phyloP scores from a whole-genome alignment of 2,797 vertebrate species.

The Harpagifer antarcticus region DNA sequence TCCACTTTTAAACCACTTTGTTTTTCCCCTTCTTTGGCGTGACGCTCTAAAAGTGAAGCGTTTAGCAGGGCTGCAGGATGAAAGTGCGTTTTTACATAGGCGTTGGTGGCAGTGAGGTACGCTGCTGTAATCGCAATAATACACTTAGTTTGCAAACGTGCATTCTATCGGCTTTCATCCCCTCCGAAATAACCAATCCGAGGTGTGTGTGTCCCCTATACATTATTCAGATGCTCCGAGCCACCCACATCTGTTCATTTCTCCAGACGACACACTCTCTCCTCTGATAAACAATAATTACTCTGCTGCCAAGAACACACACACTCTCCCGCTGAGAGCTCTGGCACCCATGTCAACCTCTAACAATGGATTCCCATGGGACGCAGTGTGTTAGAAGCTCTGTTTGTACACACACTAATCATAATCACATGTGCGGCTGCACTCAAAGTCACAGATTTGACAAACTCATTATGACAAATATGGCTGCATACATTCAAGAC shows the following conservation, averaged over 20 bases:
- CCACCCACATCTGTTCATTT: constrained; percentile 62
- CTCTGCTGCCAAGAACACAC: constrained; percentile 43
- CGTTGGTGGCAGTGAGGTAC: neutral
- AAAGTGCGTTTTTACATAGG: neutral
- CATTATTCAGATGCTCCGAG: constrained; percentile 61
- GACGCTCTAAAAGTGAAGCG: constrained; percentile 27
- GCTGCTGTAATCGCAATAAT: constrained; percentile 21
- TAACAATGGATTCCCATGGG: constrained; percentile 48
- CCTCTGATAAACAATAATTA: constrained; percentile 58
- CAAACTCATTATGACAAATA: constrained; percentile 6
- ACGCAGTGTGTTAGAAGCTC: constrained; percentile 14
- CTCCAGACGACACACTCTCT: constrained; percentile 28
- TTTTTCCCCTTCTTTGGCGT: constrained; percentile 1
- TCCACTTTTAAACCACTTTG: constrained; percentile 16
- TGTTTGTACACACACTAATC: constrained; percentile 33
- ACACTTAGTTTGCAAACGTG: constrained; percentile 19
- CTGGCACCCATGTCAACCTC: constrained; percentile 39
- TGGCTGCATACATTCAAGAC: neutral
- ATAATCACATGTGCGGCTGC: constrained; percentile 37
- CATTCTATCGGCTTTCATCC: constrained; percentile 39
- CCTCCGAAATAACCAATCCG: constrained; percentile 13
- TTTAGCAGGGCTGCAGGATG: constrained; percentile 16
- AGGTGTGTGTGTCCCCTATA: constrained; percentile 31
- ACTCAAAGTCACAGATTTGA: constrained; percentile 11
- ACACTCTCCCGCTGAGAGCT: constrained; percentile 21